These are phyloP conservation scores for Proteles cristata DNA, from an alignment of 2,113 vertebrate species.

Conservation along the genomic window DNA sequence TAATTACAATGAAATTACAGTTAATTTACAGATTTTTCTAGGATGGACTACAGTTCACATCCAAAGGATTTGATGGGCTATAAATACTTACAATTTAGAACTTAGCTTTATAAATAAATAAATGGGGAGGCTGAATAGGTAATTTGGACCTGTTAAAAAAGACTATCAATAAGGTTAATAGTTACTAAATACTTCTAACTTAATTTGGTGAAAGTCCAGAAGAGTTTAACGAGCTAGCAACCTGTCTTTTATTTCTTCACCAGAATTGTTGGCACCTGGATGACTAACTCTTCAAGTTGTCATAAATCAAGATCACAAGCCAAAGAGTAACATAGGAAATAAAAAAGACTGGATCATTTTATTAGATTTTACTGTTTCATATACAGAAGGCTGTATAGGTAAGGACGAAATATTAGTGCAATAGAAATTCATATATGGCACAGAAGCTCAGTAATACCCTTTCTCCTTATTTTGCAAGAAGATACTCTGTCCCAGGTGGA, in stretches of 20 bases:
- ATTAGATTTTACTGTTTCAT: constrained; percentile 51
- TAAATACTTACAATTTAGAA: constrained; percentile 52
- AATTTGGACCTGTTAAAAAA: constrained; percentile 43
- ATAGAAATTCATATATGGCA: neutral
- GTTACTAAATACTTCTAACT: constrained; percentile 47
- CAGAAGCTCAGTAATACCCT: neutral
- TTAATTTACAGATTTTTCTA: constrained; percentile 37
- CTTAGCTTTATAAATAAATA: constrained; percentile 24
- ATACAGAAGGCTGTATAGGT: constrained; percentile 53
- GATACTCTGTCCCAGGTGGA: neutral
- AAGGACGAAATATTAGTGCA: constrained; percentile 52
- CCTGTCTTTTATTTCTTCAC: constrained; percentile 59
- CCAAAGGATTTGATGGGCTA: neutral
- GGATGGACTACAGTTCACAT: constrained; percentile 19
- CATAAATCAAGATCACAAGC: constrained; percentile 49
- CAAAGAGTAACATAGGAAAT: constrained; percentile 35
- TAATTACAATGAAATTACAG: constrained; percentile 17
- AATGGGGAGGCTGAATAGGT: neutral
- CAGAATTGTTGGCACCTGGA: constrained; percentile 61
- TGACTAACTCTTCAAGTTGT: constrained; percentile 43
- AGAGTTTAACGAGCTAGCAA: constrained; percentile 27
- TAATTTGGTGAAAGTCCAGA: constrained; percentile 36
- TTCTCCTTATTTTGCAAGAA: neutral
- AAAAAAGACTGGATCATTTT: constrained; percentile 28
- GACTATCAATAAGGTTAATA: constrained; percentile 7